Evolutionary conservation across 64 coral and sea anemone species (phyloP).

Genomic region (Porites lutea): DNA sequence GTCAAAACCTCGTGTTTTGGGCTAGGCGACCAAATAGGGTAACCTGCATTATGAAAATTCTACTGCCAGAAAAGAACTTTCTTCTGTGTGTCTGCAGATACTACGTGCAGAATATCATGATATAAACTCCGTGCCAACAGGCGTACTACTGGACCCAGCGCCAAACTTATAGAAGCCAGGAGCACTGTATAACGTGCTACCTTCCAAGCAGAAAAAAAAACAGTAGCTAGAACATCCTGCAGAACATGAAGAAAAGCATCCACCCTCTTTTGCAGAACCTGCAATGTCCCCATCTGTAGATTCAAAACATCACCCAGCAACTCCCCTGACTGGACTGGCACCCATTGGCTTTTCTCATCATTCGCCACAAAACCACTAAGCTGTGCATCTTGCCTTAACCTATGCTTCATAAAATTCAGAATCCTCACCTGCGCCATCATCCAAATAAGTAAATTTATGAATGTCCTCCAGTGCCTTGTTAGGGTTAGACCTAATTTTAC

Average conservation of each 20-base stretch:
- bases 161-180: conserved; percentile 62
- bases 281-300: conserved; percentile 30
- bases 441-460: conserved; percentile 53
- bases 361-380: conserved; percentile 61
- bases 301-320: conserved; percentile 66
- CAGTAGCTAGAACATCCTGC: background rate
- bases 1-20: conserved; percentile 13
- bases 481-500: no score
- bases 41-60: conserved; percentile 23
- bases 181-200: conserved; percentile 46
- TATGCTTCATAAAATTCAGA: conserved; percentile 3
- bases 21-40: conserved; percentile 34
- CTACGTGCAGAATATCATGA: background rate
- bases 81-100: background rate
- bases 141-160: conserved; percentile 66
- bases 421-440: conserved; percentile 37
- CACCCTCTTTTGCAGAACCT: conserved; percentile 35
- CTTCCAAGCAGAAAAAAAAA: background rate
- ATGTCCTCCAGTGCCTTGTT: background rate
- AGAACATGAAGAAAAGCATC: background rate
- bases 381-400: background rate
- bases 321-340: conserved; percentile 50
- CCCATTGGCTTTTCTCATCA: conserved; percentile 55
- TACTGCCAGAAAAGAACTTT: background rate
- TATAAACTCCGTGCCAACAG: conserved; percentile 43